phyloP scores from a whole-genome alignment of 2,797 vertebrate genomes.

The Hypotaenidia philippensis region DNA sequence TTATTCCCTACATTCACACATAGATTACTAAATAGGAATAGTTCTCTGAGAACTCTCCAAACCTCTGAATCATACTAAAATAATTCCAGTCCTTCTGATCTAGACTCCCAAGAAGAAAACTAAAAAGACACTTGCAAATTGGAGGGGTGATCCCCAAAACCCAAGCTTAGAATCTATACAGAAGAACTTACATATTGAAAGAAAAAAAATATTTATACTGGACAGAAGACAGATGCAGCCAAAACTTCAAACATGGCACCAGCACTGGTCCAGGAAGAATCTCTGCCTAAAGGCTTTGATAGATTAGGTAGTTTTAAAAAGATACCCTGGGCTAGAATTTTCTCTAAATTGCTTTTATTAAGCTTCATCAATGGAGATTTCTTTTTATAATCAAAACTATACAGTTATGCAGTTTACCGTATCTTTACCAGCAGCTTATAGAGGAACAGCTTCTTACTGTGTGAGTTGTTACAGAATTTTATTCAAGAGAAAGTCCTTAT shows the following conservation, averaged over 20 bases:
- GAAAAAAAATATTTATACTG: neutral
- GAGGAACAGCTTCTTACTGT: neutral
- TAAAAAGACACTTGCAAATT: neutral
- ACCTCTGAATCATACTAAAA: neutral
- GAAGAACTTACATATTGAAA: neutral
- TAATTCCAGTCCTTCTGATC: neutral
- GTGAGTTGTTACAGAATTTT: neutral
- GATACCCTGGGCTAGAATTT: neutral
- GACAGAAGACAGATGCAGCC: neutral
- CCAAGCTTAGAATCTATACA: neutral
- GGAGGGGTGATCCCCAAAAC: rapidly evolving
- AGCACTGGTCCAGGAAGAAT: neutral
- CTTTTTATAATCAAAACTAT: neutral
- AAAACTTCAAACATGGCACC: neutral
- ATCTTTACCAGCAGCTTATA: neutral
- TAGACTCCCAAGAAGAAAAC: neutral
- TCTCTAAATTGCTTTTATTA: neutral
- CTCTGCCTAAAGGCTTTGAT: neutral
- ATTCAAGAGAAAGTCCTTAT: neutral
- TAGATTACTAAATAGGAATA: neutral
- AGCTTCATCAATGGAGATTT: neutral
- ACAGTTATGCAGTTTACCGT: neutral
- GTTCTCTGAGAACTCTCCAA: neutral
- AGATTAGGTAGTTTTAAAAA: neutral
- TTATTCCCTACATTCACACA: neutral